Evolutionary conservation across 2,113 vertebrate genomes (phyloP).

Genomic region (Progne subis): DNA sequence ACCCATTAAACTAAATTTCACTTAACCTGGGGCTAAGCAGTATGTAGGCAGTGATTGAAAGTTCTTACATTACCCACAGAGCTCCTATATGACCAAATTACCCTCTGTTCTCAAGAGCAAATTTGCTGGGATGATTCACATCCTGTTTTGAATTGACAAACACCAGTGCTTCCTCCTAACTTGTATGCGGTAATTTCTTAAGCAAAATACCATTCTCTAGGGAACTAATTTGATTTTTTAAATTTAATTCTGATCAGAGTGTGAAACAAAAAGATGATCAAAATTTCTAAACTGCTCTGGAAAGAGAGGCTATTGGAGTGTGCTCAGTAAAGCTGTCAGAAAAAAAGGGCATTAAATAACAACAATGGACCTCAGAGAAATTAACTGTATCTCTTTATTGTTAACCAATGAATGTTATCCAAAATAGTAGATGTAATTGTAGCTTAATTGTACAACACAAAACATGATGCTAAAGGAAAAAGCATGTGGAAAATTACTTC

Average conservation of each 20-base stretch:
- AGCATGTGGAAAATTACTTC: slow-evolving; percentile 69
- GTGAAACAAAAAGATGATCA: background rate
- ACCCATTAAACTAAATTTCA: background rate
- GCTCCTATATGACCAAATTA: background rate
- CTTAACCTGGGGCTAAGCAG: background rate
- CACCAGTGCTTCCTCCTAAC: slow-evolving; percentile 19
- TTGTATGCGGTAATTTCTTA: background rate
- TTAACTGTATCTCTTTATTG: slow-evolving; percentile 86
- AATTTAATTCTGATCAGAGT: background rate
- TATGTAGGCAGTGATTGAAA: slow-evolving; percentile 32
- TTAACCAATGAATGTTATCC: slow-evolving; percentile 84
- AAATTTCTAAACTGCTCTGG: background rate
- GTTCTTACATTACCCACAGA: background rate
- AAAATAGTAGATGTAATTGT: slow-evolving; percentile 82
- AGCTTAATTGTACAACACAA: slow-evolving; percentile 83
- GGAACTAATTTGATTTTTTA: background rate
- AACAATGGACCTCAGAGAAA: slow-evolving; percentile 77
- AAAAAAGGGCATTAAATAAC: slow-evolving; percentile 73
- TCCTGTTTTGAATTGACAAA: slow-evolving; percentile 27
- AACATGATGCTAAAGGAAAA: slow-evolving; percentile 75
- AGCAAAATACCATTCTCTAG: background rate
- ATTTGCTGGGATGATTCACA: slow-evolving; percentile 23
- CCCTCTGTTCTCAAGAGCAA: background rate
- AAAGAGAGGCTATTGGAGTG: background rate
- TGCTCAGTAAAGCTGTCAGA: background rate